Evolutionary conservation across 1,140 invertebrate species (phyloP).

Genomic region (Trichonephila clavata): DNA sequence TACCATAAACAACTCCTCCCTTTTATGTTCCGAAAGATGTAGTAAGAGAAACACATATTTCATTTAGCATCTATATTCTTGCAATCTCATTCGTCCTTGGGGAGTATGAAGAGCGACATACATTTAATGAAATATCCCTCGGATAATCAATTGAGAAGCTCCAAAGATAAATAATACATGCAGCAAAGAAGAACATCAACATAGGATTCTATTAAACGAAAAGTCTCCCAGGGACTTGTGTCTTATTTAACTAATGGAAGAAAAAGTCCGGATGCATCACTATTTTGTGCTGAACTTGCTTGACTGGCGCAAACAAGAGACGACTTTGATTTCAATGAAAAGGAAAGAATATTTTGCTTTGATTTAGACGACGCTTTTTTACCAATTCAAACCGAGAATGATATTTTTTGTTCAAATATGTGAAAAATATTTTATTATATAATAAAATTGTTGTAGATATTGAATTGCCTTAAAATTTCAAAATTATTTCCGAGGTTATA

Average conservation of each 20-base stretch:
- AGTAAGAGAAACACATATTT: not conserved
- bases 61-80: not conserved
- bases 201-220: conserved; percentile 20
- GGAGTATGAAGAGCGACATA: not conserved
- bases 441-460: too few relatives aligned
- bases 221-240: not conserved
- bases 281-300: not conserved
- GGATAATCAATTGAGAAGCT: conserved; percentile 27
- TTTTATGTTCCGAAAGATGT: not conserved
- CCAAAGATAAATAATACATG: conserved; percentile 10
- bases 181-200: not conserved
- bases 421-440: too few relatives aligned
- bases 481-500: too few relatives aligned
- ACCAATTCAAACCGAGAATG: too few relatives aligned
- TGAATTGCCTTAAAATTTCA: too few relatives aligned
- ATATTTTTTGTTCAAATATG: too few relatives aligned
- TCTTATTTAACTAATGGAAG: conserved; percentile 31
- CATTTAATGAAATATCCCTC: conserved; percentile 16
- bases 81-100: too few relatives aligned
- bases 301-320: not conserved
- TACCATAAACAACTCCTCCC: not conserved
- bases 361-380: not conserved
- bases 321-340: not conserved
- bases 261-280: conserved; percentile 11
- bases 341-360: not conserved